A percentile compares a stretch with the other conserved stretches of the same genome.
Evolutionary conservation across 2,797 vertebrate genomes (phyloP).

Genomic region (Pyrocephalus nanus): DNA sequence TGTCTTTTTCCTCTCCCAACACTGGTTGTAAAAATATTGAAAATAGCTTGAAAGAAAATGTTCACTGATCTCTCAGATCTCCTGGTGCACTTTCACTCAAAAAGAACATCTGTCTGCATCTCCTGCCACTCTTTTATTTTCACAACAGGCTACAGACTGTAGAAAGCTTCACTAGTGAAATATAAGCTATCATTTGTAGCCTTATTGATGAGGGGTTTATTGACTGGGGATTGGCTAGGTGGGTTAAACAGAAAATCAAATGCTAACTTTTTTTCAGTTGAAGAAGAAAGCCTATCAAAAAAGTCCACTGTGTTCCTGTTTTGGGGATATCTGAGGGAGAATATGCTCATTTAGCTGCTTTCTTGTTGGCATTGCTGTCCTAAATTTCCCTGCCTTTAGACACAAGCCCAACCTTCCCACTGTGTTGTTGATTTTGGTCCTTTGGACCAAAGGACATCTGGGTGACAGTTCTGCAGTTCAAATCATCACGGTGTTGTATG

Average conservation of each 20-base stretch:
- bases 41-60: not conserved
- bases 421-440: not conserved
- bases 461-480: not conserved
- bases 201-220: not conserved
- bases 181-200: not conserved
- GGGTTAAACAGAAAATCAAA: not conserved
- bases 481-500: accelerated
- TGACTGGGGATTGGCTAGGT: not conserved
- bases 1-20: not conserved
- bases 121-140: not conserved
- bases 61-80: not conserved
- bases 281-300: not conserved
- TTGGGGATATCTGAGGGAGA: not conserved
- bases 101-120: not conserved
- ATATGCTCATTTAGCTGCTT: accelerated
- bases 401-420: not conserved
- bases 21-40: not conserved
- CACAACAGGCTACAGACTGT: not conserved
- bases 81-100: not conserved
- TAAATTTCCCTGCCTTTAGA: not conserved
- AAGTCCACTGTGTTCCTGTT: accelerated
- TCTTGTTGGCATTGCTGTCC: not conserved
- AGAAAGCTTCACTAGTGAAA: not conserved
- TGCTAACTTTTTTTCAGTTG: accelerated
- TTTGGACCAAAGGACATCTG: not conserved